Conservation (phyloP, 2,888 invertebrate species). For the Leucoptera coffeella region DNA sequence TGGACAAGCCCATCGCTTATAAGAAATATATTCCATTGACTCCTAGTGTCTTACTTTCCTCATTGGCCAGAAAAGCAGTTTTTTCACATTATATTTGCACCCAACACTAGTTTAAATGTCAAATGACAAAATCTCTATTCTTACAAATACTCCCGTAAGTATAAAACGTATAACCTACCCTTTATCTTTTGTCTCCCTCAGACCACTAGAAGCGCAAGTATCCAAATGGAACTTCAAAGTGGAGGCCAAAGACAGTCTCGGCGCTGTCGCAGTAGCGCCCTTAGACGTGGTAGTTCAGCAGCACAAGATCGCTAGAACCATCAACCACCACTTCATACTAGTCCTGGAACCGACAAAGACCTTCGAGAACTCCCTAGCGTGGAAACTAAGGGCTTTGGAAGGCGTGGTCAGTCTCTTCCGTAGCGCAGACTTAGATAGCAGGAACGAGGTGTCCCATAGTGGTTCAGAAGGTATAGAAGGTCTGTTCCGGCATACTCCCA, state of each 20-base stretch:
- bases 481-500: constrained; percentile 55
- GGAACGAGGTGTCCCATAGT: not conserved
- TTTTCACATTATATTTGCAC: no score
- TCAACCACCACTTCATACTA: constrained; percentile 77
- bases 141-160: no score
- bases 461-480: constrained; percentile 29
- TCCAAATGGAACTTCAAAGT: constrained; percentile 77
- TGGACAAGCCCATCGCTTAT: no score
- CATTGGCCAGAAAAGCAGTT: no score
- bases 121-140: no score
- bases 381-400: constrained; percentile 65
- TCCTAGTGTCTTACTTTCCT: no score
- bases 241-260: constrained; percentile 74
- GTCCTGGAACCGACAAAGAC: constrained; percentile 43
- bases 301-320: constrained; percentile 68
- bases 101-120: no score
- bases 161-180: no score
- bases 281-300: constrained; percentile 78
- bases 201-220: constrained; percentile 75
- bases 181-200: no score
- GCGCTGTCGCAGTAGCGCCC: constrained; percentile 62
- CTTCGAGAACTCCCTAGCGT: constrained; percentile 65
- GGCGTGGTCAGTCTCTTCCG: constrained; percentile 52
- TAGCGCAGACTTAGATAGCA: constrained; percentile 26
- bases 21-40: no score